phyloP scores from a whole-genome alignment of 2,888 invertebrate species.

The Campoletis raptor region DNA sequence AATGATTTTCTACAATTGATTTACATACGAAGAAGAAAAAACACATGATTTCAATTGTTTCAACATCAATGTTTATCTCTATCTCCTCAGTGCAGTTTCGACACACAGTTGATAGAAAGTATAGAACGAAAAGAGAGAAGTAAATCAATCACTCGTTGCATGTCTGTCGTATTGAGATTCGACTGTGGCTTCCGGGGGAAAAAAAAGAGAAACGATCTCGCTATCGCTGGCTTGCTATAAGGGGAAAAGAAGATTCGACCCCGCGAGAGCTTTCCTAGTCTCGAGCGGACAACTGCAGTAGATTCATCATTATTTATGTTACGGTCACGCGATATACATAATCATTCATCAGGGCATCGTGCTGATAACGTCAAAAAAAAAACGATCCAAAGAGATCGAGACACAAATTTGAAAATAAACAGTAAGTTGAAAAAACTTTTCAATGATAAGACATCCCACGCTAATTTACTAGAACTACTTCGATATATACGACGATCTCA shows the following conservation, averaged over 20 bases:
- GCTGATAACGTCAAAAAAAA: constrained; percentile 49
- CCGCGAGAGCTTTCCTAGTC: constrained; percentile 38
- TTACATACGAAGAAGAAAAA: background rate
- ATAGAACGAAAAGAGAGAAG: constrained; percentile 75
- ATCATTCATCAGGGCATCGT: constrained; percentile 51
- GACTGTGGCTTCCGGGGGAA: constrained; percentile 78
- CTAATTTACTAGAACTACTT: background rate
- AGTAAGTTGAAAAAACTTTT: background rate
- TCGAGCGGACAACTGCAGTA: constrained; percentile 76
- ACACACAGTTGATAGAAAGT: constrained; percentile 66
- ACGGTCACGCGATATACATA: constrained; percentile 57
- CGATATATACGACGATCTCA: background rate
- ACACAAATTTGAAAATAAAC: background rate
- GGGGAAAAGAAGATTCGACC: constrained; percentile 61
- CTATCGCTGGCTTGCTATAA: constrained; percentile 37
- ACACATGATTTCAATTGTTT: constrained; percentile 36
- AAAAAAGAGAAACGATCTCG: constrained; percentile 70
- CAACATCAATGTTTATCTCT: background rate
- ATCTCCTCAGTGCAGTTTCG: constrained; percentile 14
- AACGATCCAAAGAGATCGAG: constrained; percentile 14
- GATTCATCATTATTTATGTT: constrained; percentile 80
- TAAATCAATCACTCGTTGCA: constrained; percentile 80
- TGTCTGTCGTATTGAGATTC: constrained; percentile 80
- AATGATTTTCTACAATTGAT: background rate
- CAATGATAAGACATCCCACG: background rate